These are phyloP conservation scores for Crax fasciolata DNA, from an alignment of 2,797 vertebrate species.

Conservation along the genomic window DNA sequence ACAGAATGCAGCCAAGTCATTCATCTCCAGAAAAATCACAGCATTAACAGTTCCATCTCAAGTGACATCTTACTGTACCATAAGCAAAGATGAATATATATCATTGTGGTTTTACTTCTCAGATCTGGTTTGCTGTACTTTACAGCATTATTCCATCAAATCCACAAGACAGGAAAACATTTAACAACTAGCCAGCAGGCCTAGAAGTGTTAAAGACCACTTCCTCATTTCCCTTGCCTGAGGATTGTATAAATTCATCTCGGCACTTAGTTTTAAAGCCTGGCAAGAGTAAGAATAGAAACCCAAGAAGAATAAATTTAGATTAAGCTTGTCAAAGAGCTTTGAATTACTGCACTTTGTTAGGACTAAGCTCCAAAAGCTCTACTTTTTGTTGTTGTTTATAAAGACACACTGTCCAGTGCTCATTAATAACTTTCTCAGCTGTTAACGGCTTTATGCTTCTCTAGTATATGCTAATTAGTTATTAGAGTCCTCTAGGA, in stretches of 20 bases:
- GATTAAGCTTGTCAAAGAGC: background rate
- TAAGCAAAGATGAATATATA: background rate
- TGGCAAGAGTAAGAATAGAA: background rate
- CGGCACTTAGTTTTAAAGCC: background rate
- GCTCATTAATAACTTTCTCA: background rate
- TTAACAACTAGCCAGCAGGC: background rate
- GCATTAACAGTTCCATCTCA: background rate
- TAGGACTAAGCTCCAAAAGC: background rate
- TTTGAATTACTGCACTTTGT: background rate
- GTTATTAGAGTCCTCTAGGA: background rate
- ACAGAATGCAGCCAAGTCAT: background rate
- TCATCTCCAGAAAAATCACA: background rate
- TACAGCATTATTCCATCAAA: background rate
- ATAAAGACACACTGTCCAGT: background rate
- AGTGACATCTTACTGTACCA: background rate
- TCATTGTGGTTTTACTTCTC: background rate
- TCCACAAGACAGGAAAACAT: background rate
- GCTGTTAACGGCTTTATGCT: background rate
- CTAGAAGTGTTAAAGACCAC: background rate
- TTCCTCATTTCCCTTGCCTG: background rate
- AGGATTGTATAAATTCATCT: background rate
- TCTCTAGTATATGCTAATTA: background rate
- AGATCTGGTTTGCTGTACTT: background rate
- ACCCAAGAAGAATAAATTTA: background rate
- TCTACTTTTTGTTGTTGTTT: background rate